Evolutionary conservation across 2,888 invertebrate genomes (phyloP).

Genomic region (Myopa testacea): DNA sequence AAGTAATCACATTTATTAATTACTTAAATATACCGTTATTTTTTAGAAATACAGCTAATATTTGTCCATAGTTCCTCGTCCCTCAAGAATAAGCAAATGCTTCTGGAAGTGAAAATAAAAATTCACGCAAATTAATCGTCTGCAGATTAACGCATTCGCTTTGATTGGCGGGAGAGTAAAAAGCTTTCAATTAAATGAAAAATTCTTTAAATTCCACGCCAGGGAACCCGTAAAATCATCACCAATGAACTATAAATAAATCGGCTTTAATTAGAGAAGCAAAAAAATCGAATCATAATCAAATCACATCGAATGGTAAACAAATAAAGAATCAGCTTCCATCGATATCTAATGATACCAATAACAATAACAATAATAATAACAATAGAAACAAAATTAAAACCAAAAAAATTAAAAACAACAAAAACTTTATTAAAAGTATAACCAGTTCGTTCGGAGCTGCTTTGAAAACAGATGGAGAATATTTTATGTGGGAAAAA

Average conservation of each 20-base stretch:
- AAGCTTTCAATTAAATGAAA: not conserved
- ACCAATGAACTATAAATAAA: not conserved
- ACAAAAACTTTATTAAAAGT: not conserved
- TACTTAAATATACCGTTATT: not conserved
- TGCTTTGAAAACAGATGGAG: not conserved
- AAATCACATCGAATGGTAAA: constrained; percentile 30
- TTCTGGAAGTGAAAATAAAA: not conserved
- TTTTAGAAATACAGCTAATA: no score
- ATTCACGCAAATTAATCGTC: not conserved
- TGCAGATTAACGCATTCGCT: not conserved
- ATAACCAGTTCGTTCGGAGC: not conserved
- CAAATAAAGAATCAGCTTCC: not conserved
- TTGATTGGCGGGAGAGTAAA: not conserved
- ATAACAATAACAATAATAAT: not conserved
- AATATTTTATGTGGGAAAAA: no score
- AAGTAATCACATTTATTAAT: not conserved
- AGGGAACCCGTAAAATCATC: not conserved
- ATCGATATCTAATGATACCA: not conserved
- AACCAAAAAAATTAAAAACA: not conserved
- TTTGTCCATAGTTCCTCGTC: not conserved
- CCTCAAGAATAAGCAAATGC: not conserved
- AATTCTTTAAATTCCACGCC: not conserved
- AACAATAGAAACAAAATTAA: not conserved
- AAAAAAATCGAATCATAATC: constrained; percentile 9
- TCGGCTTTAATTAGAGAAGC: not conserved